Conservation (phyloP, 2,888 invertebrate species). For the Seira sanloemensis region DNA sequence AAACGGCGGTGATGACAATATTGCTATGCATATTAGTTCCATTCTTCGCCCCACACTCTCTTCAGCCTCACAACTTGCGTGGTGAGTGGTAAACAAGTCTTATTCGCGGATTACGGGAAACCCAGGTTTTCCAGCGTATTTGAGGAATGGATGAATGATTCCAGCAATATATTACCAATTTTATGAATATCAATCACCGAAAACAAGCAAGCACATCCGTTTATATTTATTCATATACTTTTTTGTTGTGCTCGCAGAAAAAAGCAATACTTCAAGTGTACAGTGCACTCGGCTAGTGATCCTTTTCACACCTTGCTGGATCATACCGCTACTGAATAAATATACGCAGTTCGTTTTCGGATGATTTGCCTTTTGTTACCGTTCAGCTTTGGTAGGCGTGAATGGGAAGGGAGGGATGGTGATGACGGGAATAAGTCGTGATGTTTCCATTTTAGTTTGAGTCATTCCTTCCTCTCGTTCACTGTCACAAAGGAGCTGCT, state of each 20-base stretch:
- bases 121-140: background rate
- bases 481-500: background rate
- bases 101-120: background rate
- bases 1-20: conserved; percentile 13
- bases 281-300: background rate
- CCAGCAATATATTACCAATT: background rate
- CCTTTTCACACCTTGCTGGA: background rate
- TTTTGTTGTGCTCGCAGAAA: background rate
- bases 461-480: background rate
- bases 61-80: no score
- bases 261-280: background rate
- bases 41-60: background rate
- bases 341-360: background rate
- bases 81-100: background rate
- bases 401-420: background rate
- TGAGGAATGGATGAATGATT: background rate
- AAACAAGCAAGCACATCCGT: background rate
- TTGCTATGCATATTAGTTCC: conserved; percentile 3
- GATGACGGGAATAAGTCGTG: background rate
- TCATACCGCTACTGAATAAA: background rate
- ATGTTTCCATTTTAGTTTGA: no score
- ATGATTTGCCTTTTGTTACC: conserved; percentile 2
- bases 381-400: background rate
- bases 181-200: background rate
- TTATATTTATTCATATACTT: background rate